Conservation (phyloP, 2,113 vertebrate genomes). For the Nannobrachium achirus region DNA sequence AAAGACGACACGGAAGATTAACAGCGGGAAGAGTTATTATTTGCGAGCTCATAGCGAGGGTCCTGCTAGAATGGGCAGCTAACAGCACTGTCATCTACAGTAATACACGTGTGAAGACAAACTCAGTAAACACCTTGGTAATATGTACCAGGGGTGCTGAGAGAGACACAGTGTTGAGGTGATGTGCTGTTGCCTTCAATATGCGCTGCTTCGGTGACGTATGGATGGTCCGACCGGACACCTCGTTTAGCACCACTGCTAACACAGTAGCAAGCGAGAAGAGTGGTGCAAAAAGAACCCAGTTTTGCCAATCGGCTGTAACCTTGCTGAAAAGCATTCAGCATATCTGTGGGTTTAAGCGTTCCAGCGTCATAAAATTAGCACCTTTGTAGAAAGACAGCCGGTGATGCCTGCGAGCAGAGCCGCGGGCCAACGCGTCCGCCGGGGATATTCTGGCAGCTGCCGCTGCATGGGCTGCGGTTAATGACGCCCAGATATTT, state of each 20-base stretch:
- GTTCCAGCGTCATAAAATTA: slow-evolving; percentile 79
- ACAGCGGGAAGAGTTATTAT: not conserved
- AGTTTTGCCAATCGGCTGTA: slow-evolving; percentile 20
- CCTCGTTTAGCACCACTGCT: slow-evolving; percentile 12
- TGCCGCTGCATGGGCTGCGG: slow-evolving; percentile 43
- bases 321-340: slow-evolving; percentile 54
- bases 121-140: slow-evolving; percentile 68
- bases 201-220: slow-evolving; percentile 28
- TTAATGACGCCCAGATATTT: slow-evolving; percentile 76
- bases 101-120: slow-evolving; percentile 60
- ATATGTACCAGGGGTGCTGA: slow-evolving; percentile 44
- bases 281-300: not conserved
- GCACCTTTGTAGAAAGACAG: slow-evolving; percentile 74
- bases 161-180: slow-evolving; percentile 40
- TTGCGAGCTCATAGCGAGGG: slow-evolving; percentile 23
- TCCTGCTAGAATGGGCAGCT: slow-evolving; percentile 22
- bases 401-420: slow-evolving; percentile 57
- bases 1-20: not conserved
- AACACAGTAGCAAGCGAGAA: not conserved
- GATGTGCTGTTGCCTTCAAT: slow-evolving; percentile 14
- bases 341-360: slow-evolving; percentile 68
- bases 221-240: slow-evolving; percentile 27
- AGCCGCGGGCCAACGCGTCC: slow-evolving; percentile 49
- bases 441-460: slow-evolving; percentile 78
- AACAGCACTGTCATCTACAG: slow-evolving; percentile 31